Evolutionary conservation across 1,140 invertebrate species (phyloP), one percentile per base, ranked within the genome.

Genomic region (Drosophila tsacasi): DNA sequence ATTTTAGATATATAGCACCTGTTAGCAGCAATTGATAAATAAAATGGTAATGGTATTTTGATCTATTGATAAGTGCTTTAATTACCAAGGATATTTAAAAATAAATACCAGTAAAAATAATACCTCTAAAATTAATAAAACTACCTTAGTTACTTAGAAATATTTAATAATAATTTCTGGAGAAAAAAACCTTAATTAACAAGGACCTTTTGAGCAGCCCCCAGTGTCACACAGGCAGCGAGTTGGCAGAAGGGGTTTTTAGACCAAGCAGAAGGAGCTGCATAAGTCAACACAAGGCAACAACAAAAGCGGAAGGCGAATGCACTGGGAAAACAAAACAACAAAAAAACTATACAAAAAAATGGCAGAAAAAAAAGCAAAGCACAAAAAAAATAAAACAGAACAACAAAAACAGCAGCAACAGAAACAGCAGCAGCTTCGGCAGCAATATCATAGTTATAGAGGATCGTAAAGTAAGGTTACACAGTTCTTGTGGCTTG

Each of bases 241-340:
- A 23, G 5, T 55, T 55, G 35, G 32, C 39, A 21, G 19, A 37
- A 44, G 25, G 23, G 32, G 42, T 8, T 61, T 40, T 52, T 65
- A 65, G 64, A 37, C 62, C 44, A n/a, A 32, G 37, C 35, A 54
- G 35, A 64, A 71, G 80, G 78, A 65, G 81, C 81, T 83, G 76
- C 81, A 83, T 66, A 83, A 83, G 71, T 83, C 81, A 79, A 79
- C 64, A 65, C 69, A 59, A 57, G 50, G 67, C 54, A 83, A 74
- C 46, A 83, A 67, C 30, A 71, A 55, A 65, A 79, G 66, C 81
- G 76, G 81, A 83, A 83, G 81, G 81, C 81, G 81, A 83, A 83
- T 83, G 81, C 76, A 73, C 81, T 83, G 67, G 55, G 66, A 80
- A 73, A 80, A 73, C 76, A 63, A 72, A 55, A 37, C 21, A 55